Base-by-base conservation (phyloP, 2,113 vertebrate genomes). In the Catharus fuscescens region DNA sequence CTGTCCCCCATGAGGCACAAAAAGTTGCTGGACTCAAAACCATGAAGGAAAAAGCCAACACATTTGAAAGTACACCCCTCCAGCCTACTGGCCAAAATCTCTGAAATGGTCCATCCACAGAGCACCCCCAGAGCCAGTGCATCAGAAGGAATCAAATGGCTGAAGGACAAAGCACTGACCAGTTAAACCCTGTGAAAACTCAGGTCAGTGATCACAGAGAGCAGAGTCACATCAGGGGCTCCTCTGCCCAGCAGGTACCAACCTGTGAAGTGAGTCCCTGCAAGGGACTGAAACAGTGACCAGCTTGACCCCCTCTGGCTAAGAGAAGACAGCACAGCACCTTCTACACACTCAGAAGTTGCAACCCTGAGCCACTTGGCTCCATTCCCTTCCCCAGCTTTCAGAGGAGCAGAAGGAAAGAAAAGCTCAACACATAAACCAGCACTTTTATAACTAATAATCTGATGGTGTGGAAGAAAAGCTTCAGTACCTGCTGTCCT, bases 401-500 rank as follows among this genome's bases (percentile, higher is more conserved):
- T 44, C 81, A 77, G 59, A 85, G 81, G 59, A 80, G 74, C 87
- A 87, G 65, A 69, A 83, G 29, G 21, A 34, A 87, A 45, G 42
- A 34, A n/a, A 36, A 42, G 18, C 59, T 88, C 36, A 59, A 8
- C 0, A 2, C 36, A 40, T 28, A 77, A 45, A 80, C 21, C 31
- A 0, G 0, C 12, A 4, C 13, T 50, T 73, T 14, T 12, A 8
- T 25, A 87, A 31, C 52, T 77, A 14, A 14, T 45, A 34, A 10
- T 6, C 72, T 76, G n/a, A 25, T 2, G 16, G 62, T 45, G 21
- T 29, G 47, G 47, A 77, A 94, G 62, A 44, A 72, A 91, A 65
- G 24, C 38, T 69, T 90, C 2, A 0, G 71, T 96, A 97, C 95
- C 96, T 97, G 96, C 88, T 97, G 94, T 96, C 83, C 88, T 88